These are phyloP conservation scores for Brachyptera putata DNA, from an alignment of 2,888 invertebrate species.

Conservation along the genomic window DNA sequence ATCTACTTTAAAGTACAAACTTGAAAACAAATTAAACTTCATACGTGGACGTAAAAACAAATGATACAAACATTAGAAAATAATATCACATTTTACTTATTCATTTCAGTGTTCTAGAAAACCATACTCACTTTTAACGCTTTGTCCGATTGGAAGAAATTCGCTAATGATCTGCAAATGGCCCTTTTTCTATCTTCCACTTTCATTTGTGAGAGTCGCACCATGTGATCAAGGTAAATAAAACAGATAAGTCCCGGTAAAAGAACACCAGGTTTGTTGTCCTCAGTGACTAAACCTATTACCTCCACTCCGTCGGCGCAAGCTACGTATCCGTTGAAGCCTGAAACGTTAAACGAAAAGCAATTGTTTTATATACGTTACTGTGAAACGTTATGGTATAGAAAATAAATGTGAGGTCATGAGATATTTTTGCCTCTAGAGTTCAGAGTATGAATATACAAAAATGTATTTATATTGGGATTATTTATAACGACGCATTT, in stretches of 20 bases:
- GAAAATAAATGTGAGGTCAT: too few species aligned
- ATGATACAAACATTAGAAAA: too few species aligned
- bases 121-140: slow-evolving; percentile 28
- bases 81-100: too few species aligned
- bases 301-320: slow-evolving; percentile 31
- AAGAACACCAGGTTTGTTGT: slow-evolving; percentile 27
- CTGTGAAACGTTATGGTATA: neutral
- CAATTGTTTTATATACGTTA: neutral
- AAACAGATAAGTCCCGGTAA: slow-evolving; percentile 31
- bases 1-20: neutral
- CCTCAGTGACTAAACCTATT: slow-evolving; percentile 28
- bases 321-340: slow-evolving; percentile 31
- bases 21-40: neutral
- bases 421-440: too few species aligned
- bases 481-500: too few species aligned
- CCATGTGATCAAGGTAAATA: slow-evolving; percentile 27
- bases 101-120: too few species aligned
- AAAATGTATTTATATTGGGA: too few species aligned
- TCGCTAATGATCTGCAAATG: slow-evolving; percentile 27
- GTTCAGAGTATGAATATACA: too few species aligned
- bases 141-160: slow-evolving; percentile 29
- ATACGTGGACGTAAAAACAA: too few species aligned
- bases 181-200: slow-evolving; percentile 24
- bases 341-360: too few species aligned
- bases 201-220: slow-evolving; percentile 24